Conservation (phyloP, 2,113 vertebrate genomes). For the Coturnix japonica region DNA sequence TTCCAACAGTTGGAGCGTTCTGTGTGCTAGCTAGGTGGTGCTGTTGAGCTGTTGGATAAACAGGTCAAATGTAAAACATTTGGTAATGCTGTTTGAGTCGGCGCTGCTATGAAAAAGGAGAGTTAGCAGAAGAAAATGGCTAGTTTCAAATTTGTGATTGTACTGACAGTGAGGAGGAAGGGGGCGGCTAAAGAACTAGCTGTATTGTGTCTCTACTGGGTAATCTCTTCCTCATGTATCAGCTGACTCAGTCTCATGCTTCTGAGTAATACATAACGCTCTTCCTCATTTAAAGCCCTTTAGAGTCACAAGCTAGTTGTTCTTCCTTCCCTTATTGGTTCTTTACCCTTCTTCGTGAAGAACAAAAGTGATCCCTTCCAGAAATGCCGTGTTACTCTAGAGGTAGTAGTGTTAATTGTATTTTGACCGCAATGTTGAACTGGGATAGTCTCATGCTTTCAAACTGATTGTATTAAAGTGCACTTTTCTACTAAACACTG, state of each 20-base stretch:
- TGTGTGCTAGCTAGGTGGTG: constrained; percentile 40
- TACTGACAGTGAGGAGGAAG: not conserved
- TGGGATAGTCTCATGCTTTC: not conserved
- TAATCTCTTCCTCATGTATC: constrained; percentile 44
- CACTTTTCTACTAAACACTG: not conserved
- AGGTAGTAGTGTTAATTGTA: not conserved
- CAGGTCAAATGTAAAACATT: not conserved
- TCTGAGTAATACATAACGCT: constrained; percentile 28
- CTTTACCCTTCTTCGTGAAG: not conserved
- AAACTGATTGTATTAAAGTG: not conserved
- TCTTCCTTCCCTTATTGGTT: constrained; percentile 6
- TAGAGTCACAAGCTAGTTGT: constrained; percentile 15
- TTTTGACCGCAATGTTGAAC: not conserved
- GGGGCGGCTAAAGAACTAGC: not conserved
- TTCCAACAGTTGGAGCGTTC: not conserved
- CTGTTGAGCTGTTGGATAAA: constrained; percentile 48
- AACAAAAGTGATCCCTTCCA: not conserved
- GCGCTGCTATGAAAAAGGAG: not conserved
- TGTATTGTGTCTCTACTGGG: constrained; percentile 3
- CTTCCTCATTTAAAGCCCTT: constrained; percentile 50
- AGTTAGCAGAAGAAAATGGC: not conserved
- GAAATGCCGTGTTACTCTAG: not conserved
- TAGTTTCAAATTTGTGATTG: not conserved
- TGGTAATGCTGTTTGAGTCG: not conserved
- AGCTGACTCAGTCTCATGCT: constrained; percentile 50